Percentiles rank a stretch among this genome's conserved stretches.
Evolutionary conservation across 1,140 invertebrate species (phyloP).

Genomic region (Oedothorax gibbosus): DNA sequence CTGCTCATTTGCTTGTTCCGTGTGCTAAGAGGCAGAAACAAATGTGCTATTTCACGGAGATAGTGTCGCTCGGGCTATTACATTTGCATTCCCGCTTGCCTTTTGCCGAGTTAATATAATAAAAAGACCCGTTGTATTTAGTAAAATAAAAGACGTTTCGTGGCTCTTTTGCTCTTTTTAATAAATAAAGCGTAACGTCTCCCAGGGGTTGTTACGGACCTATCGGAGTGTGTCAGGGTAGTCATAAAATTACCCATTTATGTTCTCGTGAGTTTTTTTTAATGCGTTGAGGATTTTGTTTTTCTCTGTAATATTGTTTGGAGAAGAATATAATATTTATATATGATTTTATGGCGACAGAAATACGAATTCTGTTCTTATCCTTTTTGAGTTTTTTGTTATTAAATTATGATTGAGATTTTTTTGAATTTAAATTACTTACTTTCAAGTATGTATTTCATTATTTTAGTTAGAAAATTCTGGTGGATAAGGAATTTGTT

Average conservation of each 20-base stretch:
- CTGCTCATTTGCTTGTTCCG: slow-evolving; percentile 46
- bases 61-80: slow-evolving; percentile 56
- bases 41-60: slow-evolving; percentile 26
- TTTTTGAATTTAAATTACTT: too few species aligned
- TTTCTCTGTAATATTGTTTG: too few species aligned
- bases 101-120: slow-evolving; percentile 41
- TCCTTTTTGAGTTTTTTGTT: too few species aligned
- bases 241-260: slow-evolving; percentile 29
- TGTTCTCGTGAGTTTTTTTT: slow-evolving; percentile 24
- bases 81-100: slow-evolving; percentile 43
- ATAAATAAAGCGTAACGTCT: slow-evolving; percentile 54
- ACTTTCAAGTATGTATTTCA: too few species aligned
- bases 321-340: too few species aligned
- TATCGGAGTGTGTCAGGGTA: slow-evolving; percentile 28
- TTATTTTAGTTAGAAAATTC: too few species aligned
- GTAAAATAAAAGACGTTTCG: slow-evolving; percentile 39
- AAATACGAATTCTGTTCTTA: too few species aligned
- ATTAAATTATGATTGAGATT: too few species aligned
- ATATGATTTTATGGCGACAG: too few species aligned
- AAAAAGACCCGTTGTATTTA: slow-evolving; percentile 48
- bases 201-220: slow-evolving; percentile 31
- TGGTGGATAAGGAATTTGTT: too few species aligned
- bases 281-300: slow-evolving; percentile 23
- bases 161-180: slow-evolving; percentile 20
- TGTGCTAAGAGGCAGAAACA: slow-evolving; percentile 22